Evolutionary conservation across 1,140 invertebrate species (phyloP), one percentile per base, ranked within the genome.

Genomic region (Oryzaephilus surinamensis): DNA sequence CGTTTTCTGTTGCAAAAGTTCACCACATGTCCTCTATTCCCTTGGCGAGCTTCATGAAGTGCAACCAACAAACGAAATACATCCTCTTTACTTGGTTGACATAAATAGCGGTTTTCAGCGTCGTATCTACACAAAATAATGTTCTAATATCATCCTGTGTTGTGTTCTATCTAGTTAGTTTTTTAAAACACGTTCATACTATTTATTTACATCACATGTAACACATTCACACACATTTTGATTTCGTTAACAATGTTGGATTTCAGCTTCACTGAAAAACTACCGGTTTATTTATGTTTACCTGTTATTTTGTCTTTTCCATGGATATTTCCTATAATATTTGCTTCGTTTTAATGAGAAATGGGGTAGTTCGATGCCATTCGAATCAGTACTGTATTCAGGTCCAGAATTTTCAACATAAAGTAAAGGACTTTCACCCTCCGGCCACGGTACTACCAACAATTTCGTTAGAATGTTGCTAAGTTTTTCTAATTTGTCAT

Each of bases 1-100:
- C 73, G 63, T 39, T 66, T 68, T 19, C 73, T 60, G 52, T 76
- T 76, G 49, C 74, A 77, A 54, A 76, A 76, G 42, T 71, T 65
- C 0, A 77, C 64, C n/a, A 65, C 66, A 43, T 65, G 62, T 18
- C 66, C 63, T 34, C 54, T 54, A 38, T 70, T 70, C 0, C 71
- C 74, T 33, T 66, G 65, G 14, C 67, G 63, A 37, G 72, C 67
- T 42, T 73, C 70, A 50, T 76, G 74, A 4, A 77, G 57, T 27
- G 72, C 72, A 13, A 72, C 64, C 14, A 77, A 48, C 0, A 77
- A 55, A 45, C 71, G 67, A 45, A 69, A 70, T 8, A 77, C 68
- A 48, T 77, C 74, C 42, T 73, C 66, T 50, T 67, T 69, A 19
- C 62, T 66, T 1, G 73, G 74, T 21, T 63, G 68, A 45, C 74